Conservation (phyloP, 2,797 vertebrate genomes). For the Podargus strigoides region DNA sequence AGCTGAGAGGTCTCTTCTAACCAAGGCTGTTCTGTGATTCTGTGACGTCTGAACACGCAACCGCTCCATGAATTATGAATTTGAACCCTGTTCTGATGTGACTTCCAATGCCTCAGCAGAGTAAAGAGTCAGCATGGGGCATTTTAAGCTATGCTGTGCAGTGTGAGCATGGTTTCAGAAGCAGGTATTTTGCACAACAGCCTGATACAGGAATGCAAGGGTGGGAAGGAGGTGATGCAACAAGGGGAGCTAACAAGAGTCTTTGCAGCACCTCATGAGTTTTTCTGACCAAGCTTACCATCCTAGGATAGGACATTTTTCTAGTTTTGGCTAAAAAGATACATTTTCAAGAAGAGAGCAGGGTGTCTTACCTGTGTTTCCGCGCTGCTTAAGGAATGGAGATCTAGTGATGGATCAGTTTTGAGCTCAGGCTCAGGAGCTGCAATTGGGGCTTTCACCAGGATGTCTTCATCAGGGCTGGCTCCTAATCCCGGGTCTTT, state of each 20-base stretch:
- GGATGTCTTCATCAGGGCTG: constrained; percentile 73
- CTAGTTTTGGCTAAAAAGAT: background rate
- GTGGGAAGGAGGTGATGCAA: background rate
- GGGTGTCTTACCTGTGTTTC: constrained; percentile 86
- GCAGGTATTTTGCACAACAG: background rate
- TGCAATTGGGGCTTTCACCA: constrained; percentile 94
- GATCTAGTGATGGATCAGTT: constrained; percentile 87
- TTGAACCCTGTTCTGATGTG: background rate
- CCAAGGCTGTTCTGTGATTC: no score
- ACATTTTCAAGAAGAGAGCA: background rate
- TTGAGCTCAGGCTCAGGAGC: constrained; percentile 94
- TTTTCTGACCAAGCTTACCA: background rate
- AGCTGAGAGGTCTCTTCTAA: no score
- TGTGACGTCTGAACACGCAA: accelerated
- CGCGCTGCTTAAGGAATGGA: constrained; percentile 90
- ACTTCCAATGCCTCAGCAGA: background rate
- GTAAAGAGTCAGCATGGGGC: accelerated
- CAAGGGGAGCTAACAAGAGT: background rate
- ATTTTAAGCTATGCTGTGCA: background rate
- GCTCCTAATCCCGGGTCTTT: constrained; percentile 71
- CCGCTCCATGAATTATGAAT: background rate
- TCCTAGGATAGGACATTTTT: background rate
- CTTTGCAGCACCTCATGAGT: background rate
- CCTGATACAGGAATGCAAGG: background rate
- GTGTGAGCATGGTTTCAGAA: background rate